Evolutionary conservation across 1,140 invertebrate genomes (phyloP), one percentile per base, ranked within the genome.

Genomic region (Artemia franciscana): DNA sequence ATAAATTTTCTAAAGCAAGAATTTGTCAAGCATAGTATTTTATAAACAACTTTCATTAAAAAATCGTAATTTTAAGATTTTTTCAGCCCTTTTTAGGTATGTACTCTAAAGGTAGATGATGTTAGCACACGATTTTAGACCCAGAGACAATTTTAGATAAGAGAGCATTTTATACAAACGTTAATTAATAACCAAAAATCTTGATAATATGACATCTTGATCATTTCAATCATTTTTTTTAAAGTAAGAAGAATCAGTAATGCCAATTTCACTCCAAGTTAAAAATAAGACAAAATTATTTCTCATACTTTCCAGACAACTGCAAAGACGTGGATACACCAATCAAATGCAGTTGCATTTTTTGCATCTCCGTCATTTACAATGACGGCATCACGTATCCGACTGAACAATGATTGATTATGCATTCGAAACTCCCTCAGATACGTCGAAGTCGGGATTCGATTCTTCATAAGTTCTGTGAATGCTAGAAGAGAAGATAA

Each of bases 281-380:
- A 1, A 9, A 15, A 25, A 59, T 9, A 23, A 59, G 63, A 64
- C 2, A 63, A 60, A n/a, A n/a, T n/a, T n/a, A n/a, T n/a, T n/a
- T n/a, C n/a, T n/a, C n/a, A n/a, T 56, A 72, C 69, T 68, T 74
- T 74, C 82, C 82, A 84, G 64, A 80, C 80, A 60, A 84, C 75
- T 2, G 81, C 80, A 9, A 84, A 67, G 69, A 83, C 80, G 68
- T 84, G 82, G 77, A 84, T 78, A 27, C 84, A 74, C 59, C 81
- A 81, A 67, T 81, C 79, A 3, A 74, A 30, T 0, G 63, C 66
- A 15, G 76, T 78, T 0, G 81, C 80, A 60, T 75, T 76, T 61
- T 80, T 76, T 1, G 80, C 65, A 67, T 83, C 79, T 7, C 81
- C 81, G 5, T 80, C 81, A 68, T 82, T 83, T 4, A 83, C 80